Evolutionary conservation across 2,797 vertebrate species (phyloP).

Genomic region (Hylomyscus alleni): DNA sequence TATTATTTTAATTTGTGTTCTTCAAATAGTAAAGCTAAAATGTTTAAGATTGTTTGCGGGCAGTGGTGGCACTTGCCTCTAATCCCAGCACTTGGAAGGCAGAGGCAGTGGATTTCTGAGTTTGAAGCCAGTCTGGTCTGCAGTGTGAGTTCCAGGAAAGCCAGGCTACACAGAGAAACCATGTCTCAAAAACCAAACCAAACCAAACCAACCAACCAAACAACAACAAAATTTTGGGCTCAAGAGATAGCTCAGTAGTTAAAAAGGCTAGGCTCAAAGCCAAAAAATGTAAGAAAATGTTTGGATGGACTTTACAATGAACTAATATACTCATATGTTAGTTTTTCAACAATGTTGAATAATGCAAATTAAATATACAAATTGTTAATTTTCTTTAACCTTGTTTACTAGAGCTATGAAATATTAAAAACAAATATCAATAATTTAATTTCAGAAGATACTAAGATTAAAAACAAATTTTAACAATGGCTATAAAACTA

Average conservation of each 20-base stretch:
- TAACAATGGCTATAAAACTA: not conserved
- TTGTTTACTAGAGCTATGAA: not conserved
- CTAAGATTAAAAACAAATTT: not conserved
- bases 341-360: not conserved
- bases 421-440: not conserved
- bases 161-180: too few species aligned
- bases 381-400: not conserved
- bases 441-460: not conserved
- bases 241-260: too few species aligned
- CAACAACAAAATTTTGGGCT: too few species aligned
- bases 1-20: not conserved
- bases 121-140: too few species aligned
- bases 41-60: not conserved
- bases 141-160: too few species aligned
- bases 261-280: too few species aligned
- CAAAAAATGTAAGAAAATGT: not conserved
- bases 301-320: not conserved
- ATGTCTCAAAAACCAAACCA: too few species aligned
- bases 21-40: slow-evolving; percentile 34
- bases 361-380: not conserved
- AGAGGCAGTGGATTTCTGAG: too few species aligned
- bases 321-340: too few species aligned
- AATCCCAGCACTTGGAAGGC: too few species aligned
- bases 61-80: too few species aligned
- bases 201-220: too few species aligned